Conservation (phyloP, 2,797 vertebrate genomes). For the Hippocampus kuda region DNA sequence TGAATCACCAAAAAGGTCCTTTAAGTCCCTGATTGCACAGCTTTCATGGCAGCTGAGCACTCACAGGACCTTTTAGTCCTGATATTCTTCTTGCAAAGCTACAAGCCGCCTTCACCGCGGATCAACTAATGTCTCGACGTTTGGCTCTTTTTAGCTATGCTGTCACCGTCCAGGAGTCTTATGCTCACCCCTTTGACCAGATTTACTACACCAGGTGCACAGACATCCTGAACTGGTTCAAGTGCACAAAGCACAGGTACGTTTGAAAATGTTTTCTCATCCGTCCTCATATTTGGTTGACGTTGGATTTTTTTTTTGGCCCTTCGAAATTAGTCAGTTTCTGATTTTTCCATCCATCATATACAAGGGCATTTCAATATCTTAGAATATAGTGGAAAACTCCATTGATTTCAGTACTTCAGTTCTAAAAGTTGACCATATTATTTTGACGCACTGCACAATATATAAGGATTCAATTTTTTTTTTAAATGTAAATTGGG, state of each 20-base stretch:
- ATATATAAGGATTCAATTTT: no score
- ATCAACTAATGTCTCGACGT: background rate
- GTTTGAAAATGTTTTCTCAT: slow-evolving; percentile 18
- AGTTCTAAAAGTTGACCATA: no score
- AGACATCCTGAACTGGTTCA: slow-evolving; percentile 99
- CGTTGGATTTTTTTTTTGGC: background rate
- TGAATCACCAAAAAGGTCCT: slow-evolving; percentile 18
- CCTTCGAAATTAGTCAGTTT: background rate
- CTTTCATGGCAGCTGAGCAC: slow-evolving; percentile 12
- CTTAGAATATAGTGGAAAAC: no score
- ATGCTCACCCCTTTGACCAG: slow-evolving; percentile 94
- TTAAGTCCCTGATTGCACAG: background rate
- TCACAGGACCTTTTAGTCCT: slow-evolving; percentile 10
- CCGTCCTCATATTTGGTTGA: background rate
- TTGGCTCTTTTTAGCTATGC: slow-evolving; percentile 73
- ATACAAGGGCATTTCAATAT: no score
- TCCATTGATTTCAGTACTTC: no score
- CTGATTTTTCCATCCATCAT: background rate
- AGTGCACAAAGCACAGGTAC: slow-evolving; percentile 94
- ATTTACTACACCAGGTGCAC: slow-evolving; percentile 98
- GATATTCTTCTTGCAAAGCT: slow-evolving; percentile 1
- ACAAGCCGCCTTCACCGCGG: background rate
- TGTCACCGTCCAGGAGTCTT: slow-evolving; percentile 95
- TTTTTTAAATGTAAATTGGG: no score
- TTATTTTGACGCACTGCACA: no score